Percentiles rank a stretch among this genome's conserved stretches.
Conservation (phyloP, 2,113 vertebrate species). For the Tragelaphus buxtoni region DNA sequence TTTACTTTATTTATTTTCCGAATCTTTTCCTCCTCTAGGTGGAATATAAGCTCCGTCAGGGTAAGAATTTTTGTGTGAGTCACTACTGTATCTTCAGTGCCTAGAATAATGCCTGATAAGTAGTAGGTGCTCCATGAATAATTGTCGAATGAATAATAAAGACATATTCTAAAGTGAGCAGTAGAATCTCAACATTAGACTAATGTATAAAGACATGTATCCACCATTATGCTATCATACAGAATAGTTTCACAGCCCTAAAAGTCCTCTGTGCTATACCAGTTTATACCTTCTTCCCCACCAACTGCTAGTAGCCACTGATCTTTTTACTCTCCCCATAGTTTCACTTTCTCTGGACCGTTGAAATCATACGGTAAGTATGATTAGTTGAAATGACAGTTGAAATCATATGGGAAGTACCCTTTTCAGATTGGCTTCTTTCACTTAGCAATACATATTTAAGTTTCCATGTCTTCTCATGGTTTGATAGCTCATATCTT, state of each 20-base stretch:
- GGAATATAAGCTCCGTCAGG: not conserved
- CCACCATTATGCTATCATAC: not conserved
- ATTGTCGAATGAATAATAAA: not conserved
- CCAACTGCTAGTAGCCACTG: not conserved
- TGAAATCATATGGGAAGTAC: not conserved
- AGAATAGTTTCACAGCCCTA: not conserved
- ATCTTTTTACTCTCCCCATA: not conserved
- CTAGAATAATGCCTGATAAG: not conserved
- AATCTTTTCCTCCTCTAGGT: not conserved
- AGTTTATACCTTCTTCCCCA: not conserved
- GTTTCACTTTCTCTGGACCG: not conserved
- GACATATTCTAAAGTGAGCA: not conserved
- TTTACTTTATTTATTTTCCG: not conserved
- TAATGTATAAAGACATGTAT: not conserved
- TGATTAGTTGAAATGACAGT: not conserved
- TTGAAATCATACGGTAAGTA: not conserved
- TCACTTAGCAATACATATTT: not conserved
- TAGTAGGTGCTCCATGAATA: not conserved
- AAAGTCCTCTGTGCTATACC: not conserved
- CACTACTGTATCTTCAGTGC: not conserved
- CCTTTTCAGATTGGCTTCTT: not conserved
- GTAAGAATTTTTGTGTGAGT: not conserved
- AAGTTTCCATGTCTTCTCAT: not conserved
- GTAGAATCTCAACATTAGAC: not conserved
- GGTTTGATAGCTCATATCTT: not conserved